Percentiles rank a stretch among this genome's conserved stretches.
Conservation (phyloP, 2,113 vertebrate genomes). For the Colistium nudipinnis region DNA sequence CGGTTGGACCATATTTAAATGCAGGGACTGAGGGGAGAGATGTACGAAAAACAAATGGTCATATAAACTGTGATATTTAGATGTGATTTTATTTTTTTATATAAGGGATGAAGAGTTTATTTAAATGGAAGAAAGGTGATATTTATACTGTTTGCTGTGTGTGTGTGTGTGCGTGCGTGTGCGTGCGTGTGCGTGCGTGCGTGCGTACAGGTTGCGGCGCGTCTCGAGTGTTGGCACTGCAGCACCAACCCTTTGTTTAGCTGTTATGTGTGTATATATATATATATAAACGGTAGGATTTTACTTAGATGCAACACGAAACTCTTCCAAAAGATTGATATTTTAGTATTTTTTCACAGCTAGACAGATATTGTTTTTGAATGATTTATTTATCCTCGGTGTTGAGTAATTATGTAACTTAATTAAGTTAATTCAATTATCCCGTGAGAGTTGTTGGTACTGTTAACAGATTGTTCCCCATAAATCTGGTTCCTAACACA, state of each 20-base stretch:
- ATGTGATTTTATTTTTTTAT: constrained; percentile 7
- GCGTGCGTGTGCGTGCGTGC: too few relatives aligned
- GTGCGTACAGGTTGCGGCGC: too few relatives aligned
- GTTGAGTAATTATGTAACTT: neutral
- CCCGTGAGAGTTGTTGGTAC: too few relatives aligned
- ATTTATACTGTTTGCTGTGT: neutral
- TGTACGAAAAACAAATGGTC: neutral
- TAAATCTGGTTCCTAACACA: too few relatives aligned
- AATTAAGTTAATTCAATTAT: too few relatives aligned
- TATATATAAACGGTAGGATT: too few relatives aligned
- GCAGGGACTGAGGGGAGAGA: neutral
- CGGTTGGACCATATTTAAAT: neutral
- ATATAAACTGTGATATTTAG: neutral
- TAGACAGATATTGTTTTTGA: neutral
- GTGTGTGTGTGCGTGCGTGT: too few relatives aligned
- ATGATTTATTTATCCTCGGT: neutral
- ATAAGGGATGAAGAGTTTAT: neutral
- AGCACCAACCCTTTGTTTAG: too few relatives aligned
- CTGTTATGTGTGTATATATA: too few relatives aligned
- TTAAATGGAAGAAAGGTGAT: constrained; percentile 1
- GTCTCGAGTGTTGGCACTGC: too few relatives aligned
- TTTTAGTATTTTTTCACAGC: neutral
- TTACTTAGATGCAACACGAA: neutral
- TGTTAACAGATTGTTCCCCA: too few relatives aligned
- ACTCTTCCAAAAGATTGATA: neutral